phyloP scores from a whole-genome alignment of 2,113 vertebrate species.

The Polyodon spathula region DNA sequence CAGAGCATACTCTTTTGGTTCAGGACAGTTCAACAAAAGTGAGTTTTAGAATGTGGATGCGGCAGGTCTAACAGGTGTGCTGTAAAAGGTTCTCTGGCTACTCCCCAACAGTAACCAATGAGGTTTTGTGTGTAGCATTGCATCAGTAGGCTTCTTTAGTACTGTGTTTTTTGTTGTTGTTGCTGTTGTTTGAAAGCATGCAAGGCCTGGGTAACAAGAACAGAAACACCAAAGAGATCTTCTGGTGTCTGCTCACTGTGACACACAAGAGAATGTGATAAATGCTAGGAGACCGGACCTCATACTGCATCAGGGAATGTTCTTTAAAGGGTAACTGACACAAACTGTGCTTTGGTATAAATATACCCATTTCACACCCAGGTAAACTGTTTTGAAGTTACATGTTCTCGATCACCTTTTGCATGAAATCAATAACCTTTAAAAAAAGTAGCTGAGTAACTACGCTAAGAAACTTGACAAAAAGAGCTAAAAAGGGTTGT shows the following conservation, averaged over 20 bases:
- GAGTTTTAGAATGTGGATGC: background rate
- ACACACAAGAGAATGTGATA: background rate
- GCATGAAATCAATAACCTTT: no score
- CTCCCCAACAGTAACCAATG: conserved; percentile 6
- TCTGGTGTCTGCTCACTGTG: background rate
- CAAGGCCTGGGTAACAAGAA: background rate
- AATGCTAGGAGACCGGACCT: conserved; percentile 1
- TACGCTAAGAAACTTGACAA: no score
- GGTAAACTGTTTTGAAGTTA: no score
- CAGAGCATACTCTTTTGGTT: background rate
- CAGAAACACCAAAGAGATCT: background rate
- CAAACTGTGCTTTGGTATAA: no score
- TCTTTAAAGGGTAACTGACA: background rate
- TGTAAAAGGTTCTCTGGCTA: no score
- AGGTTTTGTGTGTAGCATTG: background rate
- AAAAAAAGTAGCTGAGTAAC: no score
- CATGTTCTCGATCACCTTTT: no score
- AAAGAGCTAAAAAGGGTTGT: no score
- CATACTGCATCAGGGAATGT: background rate
- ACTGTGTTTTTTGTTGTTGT: background rate
- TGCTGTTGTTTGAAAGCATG: background rate
- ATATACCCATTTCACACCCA: no score
- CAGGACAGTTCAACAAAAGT: background rate
- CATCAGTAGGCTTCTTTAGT: conserved; percentile 13
- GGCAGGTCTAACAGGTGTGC: no score